These are phyloP conservation scores for Axis porcinus DNA, from an alignment of 2,113 vertebrate genomes.

Conservation along the genomic window DNA sequence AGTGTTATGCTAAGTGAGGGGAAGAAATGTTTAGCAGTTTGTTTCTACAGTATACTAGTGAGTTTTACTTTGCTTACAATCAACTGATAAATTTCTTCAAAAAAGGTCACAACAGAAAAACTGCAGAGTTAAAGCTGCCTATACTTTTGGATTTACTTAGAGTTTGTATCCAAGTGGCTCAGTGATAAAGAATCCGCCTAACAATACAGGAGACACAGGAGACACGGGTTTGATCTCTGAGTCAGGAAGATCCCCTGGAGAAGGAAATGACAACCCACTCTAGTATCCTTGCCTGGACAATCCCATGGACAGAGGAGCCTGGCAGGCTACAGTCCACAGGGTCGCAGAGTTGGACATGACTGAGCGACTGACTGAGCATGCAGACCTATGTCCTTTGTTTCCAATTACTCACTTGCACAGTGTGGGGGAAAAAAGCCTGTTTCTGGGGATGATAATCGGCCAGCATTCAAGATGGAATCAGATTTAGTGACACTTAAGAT, in stretches of 20 bases:
- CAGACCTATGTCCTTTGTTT: not conserved
- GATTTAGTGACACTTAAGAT: conserved; percentile 49
- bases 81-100: conserved; percentile 5
- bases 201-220: not conserved
- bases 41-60: not conserved
- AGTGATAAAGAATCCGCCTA: not conserved
- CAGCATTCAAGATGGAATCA: conserved; percentile 31
- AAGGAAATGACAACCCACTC: not conserved
- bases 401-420: not conserved
- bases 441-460: conserved; percentile 14
- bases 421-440: not conserved
- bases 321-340: not conserved
- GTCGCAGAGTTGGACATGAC: not conserved
- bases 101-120: conserved; percentile 17
- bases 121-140: not conserved
- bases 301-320: not conserved
- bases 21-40: not conserved
- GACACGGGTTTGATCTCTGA: not conserved
- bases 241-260: not conserved
- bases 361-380: not conserved
- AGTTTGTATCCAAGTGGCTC: not conserved
- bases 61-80: conserved; percentile 26
- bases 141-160: not conserved
- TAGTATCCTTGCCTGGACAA: not conserved
- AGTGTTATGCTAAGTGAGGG: not conserved